Percentiles rank a stretch among this genome's conserved stretches.
These are phyloP conservation scores for Amiota mariae DNA, from an alignment of 2,888 invertebrate species.

Conservation along the genomic window DNA sequence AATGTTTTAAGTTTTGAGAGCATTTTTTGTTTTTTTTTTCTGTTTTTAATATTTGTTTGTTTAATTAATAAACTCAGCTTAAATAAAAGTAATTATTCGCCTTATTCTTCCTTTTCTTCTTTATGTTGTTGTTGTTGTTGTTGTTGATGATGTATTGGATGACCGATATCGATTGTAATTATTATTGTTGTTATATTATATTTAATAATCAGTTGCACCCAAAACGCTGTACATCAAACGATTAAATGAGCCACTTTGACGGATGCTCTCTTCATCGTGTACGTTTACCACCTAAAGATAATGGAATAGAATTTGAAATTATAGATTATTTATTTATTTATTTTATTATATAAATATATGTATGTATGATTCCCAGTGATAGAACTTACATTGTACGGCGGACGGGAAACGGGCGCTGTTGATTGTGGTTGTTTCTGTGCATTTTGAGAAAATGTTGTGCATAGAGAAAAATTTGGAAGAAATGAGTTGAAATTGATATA, in stretches of 20 bases:
- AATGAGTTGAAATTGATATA: conserved; percentile 16
- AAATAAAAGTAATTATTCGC: conserved; percentile 46
- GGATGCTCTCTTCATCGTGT: conserved; percentile 83
- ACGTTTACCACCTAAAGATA: conserved; percentile 73
- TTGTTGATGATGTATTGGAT: conserved; percentile 35
- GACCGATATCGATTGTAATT: conserved; percentile 23
- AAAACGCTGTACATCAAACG: conserved; percentile 93
- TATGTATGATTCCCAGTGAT: conserved; percentile 8
- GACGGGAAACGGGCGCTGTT: conserved; percentile 72
- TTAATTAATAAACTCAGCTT: conserved; percentile 52
- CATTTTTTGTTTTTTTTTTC: not conserved
- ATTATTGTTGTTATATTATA: conserved; percentile 33
- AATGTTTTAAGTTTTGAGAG: conserved; percentile 38
- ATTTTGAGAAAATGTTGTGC: conserved; percentile 31
- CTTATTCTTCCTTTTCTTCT: conserved; percentile 42
- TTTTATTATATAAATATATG: not conserved
- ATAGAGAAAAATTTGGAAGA: conserved; percentile 31
- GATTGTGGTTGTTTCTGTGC: conserved; percentile 69
- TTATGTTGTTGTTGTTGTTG: conserved; percentile 40
- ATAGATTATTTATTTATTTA: not conserved
- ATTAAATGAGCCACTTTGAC: conserved; percentile 93
- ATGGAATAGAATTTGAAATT: not conserved
- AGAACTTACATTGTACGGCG: conserved; percentile 73
- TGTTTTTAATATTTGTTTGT: conserved; percentile 6
- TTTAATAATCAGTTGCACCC: conserved; percentile 81